A percentile compares a stretch with the other conserved stretches of the same genome.
Conservation (phyloP, 1,140 invertebrate genomes). For the Holcopasites calliopsidis region DNA sequence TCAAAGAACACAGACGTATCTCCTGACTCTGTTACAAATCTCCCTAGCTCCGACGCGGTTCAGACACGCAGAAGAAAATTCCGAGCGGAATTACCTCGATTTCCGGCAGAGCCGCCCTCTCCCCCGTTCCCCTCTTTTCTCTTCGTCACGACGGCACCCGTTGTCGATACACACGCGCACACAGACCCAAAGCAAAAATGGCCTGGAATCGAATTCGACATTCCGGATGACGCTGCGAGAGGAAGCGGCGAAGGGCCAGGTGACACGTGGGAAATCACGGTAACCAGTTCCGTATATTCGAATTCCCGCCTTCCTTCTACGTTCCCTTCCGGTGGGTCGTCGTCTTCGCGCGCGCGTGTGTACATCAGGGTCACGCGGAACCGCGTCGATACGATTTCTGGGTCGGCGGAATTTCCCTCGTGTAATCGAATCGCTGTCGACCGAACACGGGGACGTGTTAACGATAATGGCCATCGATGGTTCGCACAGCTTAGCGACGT, state of each 20-base stretch:
- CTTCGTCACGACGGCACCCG: background rate
- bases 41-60: background rate
- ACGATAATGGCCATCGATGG: slow-evolving; percentile 42
- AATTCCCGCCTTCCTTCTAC: slow-evolving; percentile 16
- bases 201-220: slow-evolving; percentile 50
- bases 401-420: slow-evolving; percentile 40
- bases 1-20: background rate
- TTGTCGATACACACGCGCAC: slow-evolving; percentile 36
- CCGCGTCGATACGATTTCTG: slow-evolving; percentile 24
- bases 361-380: slow-evolving; percentile 13
- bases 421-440: slow-evolving; percentile 48
- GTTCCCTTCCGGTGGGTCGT: background rate
- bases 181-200: background rate
- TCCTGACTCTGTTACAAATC: background rate
- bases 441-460: slow-evolving; percentile 19
- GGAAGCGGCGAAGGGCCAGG: slow-evolving; percentile 13
- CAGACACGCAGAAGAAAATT: background rate
- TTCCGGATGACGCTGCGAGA: slow-evolving; percentile 38
- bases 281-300: slow-evolving; percentile 56
- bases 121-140: background rate
- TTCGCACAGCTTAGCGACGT: background rate
- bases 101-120: background rate
- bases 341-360: background rate
- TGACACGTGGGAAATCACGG: slow-evolving; percentile 61
- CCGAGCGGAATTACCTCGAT: background rate